These are phyloP conservation scores for Malurus splendens DNA, from an alignment of 2,797 vertebrate species.

Conservation along the genomic window DNA sequence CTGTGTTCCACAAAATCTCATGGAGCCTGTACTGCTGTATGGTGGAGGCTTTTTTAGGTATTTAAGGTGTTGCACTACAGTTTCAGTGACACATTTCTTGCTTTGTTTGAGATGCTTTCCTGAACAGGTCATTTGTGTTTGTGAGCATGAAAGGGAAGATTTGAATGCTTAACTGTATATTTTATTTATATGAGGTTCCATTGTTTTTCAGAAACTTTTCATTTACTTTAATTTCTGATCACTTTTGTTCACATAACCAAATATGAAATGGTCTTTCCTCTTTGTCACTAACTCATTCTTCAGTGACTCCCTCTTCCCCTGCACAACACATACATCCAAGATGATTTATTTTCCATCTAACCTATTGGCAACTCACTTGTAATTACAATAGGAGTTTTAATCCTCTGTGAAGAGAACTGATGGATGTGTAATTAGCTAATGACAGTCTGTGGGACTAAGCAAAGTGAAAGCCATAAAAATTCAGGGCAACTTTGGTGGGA, in stretches of 20 bases:
- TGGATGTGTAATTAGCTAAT: constrained; percentile 1
- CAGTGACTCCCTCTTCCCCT: neutral
- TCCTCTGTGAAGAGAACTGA: neutral
- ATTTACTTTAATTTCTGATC: neutral
- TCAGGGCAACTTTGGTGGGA: neutral
- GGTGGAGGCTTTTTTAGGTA: neutral
- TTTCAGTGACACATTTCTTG: neutral
- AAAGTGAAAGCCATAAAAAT: constrained; percentile 23
- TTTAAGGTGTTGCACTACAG: neutral
- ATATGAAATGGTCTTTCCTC: neutral
- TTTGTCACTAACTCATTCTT: neutral
- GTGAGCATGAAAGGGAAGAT: neutral
- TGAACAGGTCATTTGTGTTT: neutral
- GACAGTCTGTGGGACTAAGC: neutral
- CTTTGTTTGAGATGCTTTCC: neutral
- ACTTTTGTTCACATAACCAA: neutral
- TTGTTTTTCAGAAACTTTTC: neutral
- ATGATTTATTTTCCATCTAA: neutral
- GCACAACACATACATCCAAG: neutral
- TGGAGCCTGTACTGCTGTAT: neutral
- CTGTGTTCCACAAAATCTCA: neutral
- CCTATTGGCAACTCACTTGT: neutral
- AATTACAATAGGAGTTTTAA: constrained; percentile 33
- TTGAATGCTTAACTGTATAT: neutral
- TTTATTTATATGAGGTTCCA: neutral